phyloP scores from a whole-genome alignment of 2,888 invertebrate species.

The Priocnemis perturbator region DNA sequence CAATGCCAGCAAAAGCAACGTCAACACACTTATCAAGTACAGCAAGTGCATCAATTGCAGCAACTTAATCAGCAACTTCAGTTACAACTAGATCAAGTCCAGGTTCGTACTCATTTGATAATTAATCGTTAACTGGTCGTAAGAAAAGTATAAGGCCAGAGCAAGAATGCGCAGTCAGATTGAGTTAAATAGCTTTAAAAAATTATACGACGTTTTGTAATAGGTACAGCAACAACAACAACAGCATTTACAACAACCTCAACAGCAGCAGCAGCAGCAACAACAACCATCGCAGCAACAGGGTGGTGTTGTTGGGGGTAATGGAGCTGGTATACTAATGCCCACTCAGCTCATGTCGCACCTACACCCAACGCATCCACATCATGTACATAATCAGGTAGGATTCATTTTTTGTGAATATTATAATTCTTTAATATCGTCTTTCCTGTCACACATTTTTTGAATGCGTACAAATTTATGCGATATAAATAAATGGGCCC shows the following conservation, averaged over 20 bases:
- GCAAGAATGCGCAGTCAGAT: no score
- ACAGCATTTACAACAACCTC: conserved; percentile 38
- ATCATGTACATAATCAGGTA: conserved; percentile 68
- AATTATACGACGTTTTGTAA: neutral
- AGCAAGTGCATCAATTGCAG: conserved; percentile 73
- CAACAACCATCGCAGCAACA: conserved; percentile 60
- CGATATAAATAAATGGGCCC: no score
- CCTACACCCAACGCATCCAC: conserved; percentile 76
- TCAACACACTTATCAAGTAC: conserved; percentile 69
- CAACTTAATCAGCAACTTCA: conserved; percentile 73
- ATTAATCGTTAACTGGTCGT: no score
- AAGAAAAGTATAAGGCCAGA: no score
- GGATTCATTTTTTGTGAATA: conserved; percentile 11
- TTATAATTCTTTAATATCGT: neutral
- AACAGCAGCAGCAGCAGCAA: conserved; percentile 40
- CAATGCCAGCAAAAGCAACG: conserved; percentile 69
- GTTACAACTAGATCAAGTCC: conserved; percentile 70
- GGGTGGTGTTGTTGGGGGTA: conserved; percentile 58
- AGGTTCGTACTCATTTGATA: conserved; percentile 52
- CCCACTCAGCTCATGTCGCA: conserved; percentile 80
- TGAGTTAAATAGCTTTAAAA: no score
- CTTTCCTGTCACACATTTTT: neutral
- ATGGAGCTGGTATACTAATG: conserved; percentile 72
- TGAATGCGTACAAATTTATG: neutral
- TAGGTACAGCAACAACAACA: conserved; percentile 27